phyloP scores from a whole-genome alignment of 2,113 vertebrate genomes.

The Dissostichus mawsoni region DNA sequence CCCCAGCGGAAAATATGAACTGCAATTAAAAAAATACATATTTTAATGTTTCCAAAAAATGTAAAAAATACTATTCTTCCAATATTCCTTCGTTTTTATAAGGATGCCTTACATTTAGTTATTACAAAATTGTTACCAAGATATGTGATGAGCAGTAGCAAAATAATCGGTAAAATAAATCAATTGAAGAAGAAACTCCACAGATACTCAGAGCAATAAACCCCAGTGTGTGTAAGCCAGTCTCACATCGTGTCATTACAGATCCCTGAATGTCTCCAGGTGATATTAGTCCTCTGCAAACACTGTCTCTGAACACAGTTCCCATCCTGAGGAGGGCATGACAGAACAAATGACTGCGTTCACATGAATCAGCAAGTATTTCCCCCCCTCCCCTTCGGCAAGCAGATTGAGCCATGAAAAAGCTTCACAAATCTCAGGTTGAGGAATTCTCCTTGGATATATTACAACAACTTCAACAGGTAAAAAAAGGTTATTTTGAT shows the following conservation, averaged over 20 bases:
- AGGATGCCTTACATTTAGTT: background rate
- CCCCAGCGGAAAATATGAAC: no score
- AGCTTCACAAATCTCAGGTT: background rate
- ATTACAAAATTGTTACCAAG: background rate
- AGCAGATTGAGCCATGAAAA: conserved; percentile 38
- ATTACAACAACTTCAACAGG: conserved; percentile 18
- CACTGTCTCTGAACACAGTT: conserved; percentile 42
- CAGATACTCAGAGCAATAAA: conserved; percentile 1
- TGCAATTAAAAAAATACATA: no score
- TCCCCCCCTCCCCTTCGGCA: conserved; percentile 52
- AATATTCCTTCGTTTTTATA: background rate
- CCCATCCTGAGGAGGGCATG: conserved; percentile 60
- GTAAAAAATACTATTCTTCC: no score
- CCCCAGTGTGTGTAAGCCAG: conserved; percentile 3
- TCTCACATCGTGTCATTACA: conserved; percentile 40
- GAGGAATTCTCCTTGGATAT: conserved; percentile 17
- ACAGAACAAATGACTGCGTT: conserved; percentile 62
- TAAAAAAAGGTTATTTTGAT: conserved; percentile 51
- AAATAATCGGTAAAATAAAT: background rate
- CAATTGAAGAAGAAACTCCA: background rate
- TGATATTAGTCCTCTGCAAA: conserved; percentile 60
- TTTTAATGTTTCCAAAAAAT: no score
- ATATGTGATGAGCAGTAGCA: background rate
- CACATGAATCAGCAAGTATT: conserved; percentile 53
- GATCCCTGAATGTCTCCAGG: conserved; percentile 48